Evolutionary conservation across 2,113 vertebrate genomes (phyloP).

Genomic region (Pholis gunnellus): DNA sequence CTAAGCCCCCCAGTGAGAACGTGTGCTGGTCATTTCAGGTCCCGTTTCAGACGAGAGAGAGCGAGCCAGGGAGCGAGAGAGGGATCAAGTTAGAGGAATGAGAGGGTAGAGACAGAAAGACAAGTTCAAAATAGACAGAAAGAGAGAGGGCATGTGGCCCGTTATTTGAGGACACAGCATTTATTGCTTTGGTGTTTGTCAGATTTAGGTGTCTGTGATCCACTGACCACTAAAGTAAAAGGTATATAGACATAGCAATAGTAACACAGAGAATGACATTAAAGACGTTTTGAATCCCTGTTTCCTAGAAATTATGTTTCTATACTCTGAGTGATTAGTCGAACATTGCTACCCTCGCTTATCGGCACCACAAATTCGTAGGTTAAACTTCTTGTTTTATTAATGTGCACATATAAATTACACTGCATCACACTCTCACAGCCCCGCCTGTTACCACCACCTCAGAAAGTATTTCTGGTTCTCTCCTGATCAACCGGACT

Average conservation of each 20-base stretch:
- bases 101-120: slow-evolving; percentile 16
- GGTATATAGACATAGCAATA: not conserved
- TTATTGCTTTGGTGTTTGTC: slow-evolving; percentile 23
- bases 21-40: slow-evolving; percentile 70
- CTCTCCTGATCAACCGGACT: too few relatives aligned
- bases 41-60: slow-evolving; percentile 20
- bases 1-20: slow-evolving; percentile 59
- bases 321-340: not conserved
- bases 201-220: slow-evolving; percentile 44
- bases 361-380: too few relatives aligned
- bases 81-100: slow-evolving; percentile 5
- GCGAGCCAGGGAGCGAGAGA: not conserved
- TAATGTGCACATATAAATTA: not conserved
- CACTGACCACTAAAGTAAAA: slow-evolving; percentile 23
- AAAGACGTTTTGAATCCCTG: not conserved
- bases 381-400: not conserved
- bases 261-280: not conserved
- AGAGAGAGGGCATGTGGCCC: slow-evolving; percentile 8
- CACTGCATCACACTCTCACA: not conserved
- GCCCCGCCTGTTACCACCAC: not conserved
- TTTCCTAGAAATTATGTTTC: not conserved
- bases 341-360: not conserved
- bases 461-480: too few relatives aligned
- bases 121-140: not conserved
- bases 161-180: slow-evolving; percentile 43